Evolutionary conservation across 1,140 invertebrate genomes (phyloP).

Genomic region (Cotesia vestalis): DNA sequence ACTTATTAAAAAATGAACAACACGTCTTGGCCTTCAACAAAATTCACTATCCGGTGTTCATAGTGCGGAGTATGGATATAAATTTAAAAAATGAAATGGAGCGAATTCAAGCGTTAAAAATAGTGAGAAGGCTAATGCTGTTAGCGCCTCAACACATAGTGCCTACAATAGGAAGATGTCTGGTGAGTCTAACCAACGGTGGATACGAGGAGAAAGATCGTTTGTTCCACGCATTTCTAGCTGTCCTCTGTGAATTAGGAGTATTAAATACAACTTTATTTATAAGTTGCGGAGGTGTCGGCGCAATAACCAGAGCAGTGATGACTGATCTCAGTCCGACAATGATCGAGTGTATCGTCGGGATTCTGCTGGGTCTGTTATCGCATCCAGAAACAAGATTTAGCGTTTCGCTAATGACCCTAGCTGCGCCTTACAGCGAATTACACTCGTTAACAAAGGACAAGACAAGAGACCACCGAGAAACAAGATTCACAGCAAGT

Average conservation of each 20-base stretch:
- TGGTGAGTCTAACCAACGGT: conserved; percentile 85
- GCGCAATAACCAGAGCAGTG: conserved; percentile 81
- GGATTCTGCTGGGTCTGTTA: conserved; percentile 86
- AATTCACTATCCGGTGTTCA: conserved; percentile 82
- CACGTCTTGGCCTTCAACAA: conserved; percentile 81
- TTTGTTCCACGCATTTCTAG: conserved; percentile 81
- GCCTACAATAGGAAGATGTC: conserved; percentile 73
- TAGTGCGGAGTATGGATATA: conserved; percentile 85
- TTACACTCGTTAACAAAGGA: conserved; percentile 77
- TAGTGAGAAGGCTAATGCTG: conserved; percentile 77
- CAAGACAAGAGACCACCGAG: conserved; percentile 78
- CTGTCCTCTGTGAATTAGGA: conserved; percentile 87
- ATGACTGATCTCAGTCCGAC: conserved; percentile 81
- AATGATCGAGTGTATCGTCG: conserved; percentile 86
- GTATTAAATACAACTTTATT: conserved; percentile 84
- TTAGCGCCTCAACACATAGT: conserved; percentile 75
- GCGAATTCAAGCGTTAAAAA: conserved; percentile 86
- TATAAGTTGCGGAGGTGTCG: conserved; percentile 84
- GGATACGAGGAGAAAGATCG: conserved; percentile 81
- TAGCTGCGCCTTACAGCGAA: conserved; percentile 93
- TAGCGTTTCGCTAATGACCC: conserved; percentile 79
- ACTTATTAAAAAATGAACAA: conserved; percentile 80
- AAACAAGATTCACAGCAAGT: conserved; percentile 83
- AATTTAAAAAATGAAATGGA: conserved; percentile 87
- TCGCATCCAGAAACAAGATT: conserved; percentile 86